These are phyloP conservation scores for Lepilemur ruficaudatus DNA, from an alignment of 2,797 vertebrate species.

Conservation along the genomic window DNA sequence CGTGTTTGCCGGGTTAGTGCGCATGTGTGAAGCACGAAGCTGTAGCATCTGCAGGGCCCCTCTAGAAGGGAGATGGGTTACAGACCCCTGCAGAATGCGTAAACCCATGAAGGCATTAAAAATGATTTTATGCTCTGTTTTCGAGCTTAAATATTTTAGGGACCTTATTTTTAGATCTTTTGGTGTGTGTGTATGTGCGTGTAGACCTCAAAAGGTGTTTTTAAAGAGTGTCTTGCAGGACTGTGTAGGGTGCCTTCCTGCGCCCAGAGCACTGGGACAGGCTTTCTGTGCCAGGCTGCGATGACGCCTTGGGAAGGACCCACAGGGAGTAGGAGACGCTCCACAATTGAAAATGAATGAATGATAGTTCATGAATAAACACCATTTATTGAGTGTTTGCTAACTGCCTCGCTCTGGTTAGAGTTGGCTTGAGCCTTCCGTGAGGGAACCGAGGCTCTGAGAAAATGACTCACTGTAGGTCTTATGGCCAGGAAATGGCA, in stretches of 20 bases:
- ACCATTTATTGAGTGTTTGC: neutral
- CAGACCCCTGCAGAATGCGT: fast-evolving
- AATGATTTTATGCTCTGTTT: neutral
- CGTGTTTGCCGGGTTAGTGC: neutral
- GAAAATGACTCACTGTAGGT: neutral
- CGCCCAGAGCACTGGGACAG: neutral
- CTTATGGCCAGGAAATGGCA: neutral
- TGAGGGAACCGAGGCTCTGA: neutral
- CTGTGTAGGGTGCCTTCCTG: neutral
- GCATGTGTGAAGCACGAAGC: conserved; percentile 39
- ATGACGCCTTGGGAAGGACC: neutral
- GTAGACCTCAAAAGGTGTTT: neutral
- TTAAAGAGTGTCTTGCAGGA: neutral
- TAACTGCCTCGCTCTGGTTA: neutral
- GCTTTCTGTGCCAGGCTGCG: neutral
- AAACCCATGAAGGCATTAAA: neutral
- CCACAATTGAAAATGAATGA: neutral
- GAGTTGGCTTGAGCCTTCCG: neutral
- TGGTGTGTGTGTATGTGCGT: neutral
- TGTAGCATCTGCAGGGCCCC: neutral
- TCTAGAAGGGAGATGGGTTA: neutral
- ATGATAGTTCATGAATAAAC: neutral
- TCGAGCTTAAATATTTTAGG: neutral
- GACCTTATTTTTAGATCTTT: neutral
- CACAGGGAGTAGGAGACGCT: neutral